These are phyloP conservation scores for Ceratoteleas bidentatus DNA, from an alignment of 1,140 invertebrate genomes.

Conservation along the genomic window DNA sequence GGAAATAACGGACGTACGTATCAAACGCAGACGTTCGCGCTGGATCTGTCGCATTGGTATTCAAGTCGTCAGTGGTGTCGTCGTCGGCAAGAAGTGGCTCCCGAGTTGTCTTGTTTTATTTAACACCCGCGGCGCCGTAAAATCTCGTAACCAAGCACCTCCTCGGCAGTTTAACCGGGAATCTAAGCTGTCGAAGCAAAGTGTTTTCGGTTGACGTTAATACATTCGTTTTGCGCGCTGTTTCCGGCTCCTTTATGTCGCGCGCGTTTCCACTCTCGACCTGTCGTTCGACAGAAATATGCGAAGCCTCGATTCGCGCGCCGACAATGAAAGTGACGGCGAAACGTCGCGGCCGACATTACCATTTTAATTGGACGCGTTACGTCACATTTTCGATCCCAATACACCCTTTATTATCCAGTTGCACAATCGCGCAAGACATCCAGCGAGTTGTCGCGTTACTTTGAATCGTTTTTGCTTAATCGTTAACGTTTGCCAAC, in stretches of 20 bases:
- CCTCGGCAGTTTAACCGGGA: conserved; percentile 47
- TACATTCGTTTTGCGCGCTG: conserved; percentile 24
- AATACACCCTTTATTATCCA: no score
- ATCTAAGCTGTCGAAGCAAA: conserved; percentile 50
- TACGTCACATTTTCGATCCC: no score
- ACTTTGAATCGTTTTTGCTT: no score
- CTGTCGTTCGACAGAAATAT: conserved; percentile 30
- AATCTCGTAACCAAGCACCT: conserved; percentile 52
- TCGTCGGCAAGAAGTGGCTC: conserved; percentile 21
- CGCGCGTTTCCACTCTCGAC: conserved; percentile 19
- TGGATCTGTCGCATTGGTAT: conserved; percentile 51
- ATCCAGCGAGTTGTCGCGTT: no score
- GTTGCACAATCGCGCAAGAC: no score
- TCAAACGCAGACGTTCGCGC: conserved; percentile 41
- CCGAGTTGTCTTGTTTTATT: conserved; percentile 53
- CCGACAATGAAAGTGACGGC: conserved; percentile 19
- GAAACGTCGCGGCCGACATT: conserved; percentile 6
- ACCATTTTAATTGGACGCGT: conserved; percentile 25
- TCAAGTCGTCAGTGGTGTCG: conserved; percentile 48
- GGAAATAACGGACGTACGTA: conserved; percentile 34
- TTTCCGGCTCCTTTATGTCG: conserved; percentile 6
- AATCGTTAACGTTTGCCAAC: no score
- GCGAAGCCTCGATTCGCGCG: conserved; percentile 5
- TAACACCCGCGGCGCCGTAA: conserved; percentile 33
- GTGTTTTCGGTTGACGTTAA: conserved; percentile 44